Conservation (phyloP, 2,797 vertebrate species). For the Molossus molossus region DNA sequence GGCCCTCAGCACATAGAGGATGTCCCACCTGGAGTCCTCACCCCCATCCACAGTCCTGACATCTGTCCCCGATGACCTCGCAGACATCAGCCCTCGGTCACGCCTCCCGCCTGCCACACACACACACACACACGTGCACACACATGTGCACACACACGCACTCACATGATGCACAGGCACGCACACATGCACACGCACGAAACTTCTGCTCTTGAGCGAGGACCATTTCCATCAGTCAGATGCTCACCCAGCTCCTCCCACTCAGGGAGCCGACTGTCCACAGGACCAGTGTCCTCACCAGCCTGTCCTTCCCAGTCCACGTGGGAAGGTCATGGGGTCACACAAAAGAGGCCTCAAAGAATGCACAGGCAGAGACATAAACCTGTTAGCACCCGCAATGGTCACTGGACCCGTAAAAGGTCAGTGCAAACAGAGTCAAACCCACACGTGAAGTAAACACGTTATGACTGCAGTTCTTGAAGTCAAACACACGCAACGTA, state of each 20-base stretch:
- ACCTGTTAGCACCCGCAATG: no score
- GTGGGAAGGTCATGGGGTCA: background rate
- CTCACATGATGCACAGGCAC: background rate
- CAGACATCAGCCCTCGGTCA: background rate
- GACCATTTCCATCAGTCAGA: background rate
- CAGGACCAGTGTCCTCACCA: background rate
- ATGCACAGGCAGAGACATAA: background rate
- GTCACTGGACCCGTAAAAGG: background rate
- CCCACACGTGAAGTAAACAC: background rate
- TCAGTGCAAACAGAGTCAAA: background rate
- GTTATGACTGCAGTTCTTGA: background rate
- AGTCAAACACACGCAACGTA: background rate
- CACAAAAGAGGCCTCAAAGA: background rate
- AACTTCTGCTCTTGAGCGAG: background rate
- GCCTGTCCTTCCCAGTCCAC: background rate
- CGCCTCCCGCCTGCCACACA: background rate
- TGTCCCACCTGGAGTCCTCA: background rate
- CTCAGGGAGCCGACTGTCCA: background rate
- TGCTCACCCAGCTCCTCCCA: background rate
- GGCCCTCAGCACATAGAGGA: background rate
- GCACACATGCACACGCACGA: background rate
- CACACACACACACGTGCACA: rapidly evolving
- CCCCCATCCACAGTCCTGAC: rapidly evolving
- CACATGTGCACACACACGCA: rapidly evolving
- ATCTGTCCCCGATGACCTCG: background rate